Percentiles rank a stretch among this genome's conserved stretches.
phyloP scores from a whole-genome alignment of 1,140 invertebrate genomes.

The Drosophila varians region DNA sequence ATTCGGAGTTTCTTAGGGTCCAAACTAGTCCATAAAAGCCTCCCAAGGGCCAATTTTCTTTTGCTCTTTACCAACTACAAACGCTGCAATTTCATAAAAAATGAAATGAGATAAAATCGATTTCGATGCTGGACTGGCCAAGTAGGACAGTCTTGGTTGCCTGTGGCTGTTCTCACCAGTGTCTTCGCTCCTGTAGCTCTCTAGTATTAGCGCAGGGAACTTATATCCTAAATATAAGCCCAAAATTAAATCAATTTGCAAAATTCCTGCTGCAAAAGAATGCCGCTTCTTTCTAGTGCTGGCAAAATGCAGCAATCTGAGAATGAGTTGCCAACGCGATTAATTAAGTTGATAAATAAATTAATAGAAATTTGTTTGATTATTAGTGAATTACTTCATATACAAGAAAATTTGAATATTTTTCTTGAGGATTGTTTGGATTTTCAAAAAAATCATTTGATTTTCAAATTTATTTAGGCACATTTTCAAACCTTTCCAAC shows the following conservation, averaged over 20 bases:
- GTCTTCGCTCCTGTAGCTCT: not conserved
- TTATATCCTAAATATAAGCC: not conserved
- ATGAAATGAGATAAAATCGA: conserved; percentile 51
- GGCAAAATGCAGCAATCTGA: not conserved
- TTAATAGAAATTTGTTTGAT: not conserved
- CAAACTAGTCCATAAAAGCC: conserved; percentile 18
- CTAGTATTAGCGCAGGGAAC: not conserved
- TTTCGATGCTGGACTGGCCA: not conserved
- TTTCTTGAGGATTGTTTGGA: too few relatives aligned
- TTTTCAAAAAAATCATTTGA: too few relatives aligned
- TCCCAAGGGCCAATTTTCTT: conserved; percentile 9
- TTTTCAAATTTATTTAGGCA: too few relatives aligned
- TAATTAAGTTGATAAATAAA: not conserved
- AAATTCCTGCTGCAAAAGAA: conserved; percentile 22
- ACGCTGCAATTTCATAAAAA: conserved; percentile 42
- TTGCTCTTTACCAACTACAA: not conserved
- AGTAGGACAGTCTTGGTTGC: not conserved
- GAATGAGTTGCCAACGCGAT: not conserved
- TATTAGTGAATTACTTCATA: not conserved
- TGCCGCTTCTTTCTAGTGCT: conserved; percentile 1
- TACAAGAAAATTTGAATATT: too few relatives aligned
- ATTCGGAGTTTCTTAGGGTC: not conserved
- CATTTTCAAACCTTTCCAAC: not conserved
- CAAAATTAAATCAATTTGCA: not conserved
- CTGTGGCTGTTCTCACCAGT: not conserved